These are phyloP conservation scores for Carcharodon carcharias DNA, from an alignment of 2,797 vertebrate genomes.

Conservation along the genomic window DNA sequence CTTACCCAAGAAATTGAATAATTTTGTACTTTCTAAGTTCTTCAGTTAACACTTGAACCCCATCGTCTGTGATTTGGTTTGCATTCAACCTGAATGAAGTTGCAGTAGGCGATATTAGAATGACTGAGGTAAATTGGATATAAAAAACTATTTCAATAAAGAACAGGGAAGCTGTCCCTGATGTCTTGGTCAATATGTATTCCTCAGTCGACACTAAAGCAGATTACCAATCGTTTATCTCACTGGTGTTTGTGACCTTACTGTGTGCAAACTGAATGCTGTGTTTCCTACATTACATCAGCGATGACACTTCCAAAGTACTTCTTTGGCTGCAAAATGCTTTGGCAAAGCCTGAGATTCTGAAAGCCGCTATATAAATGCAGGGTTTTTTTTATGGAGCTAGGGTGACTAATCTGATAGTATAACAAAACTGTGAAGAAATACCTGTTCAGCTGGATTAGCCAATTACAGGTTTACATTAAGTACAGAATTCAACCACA, in stretches of 20 bases:
- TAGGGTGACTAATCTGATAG: background rate
- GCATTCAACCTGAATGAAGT: constrained; percentile 1
- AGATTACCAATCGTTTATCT: background rate
- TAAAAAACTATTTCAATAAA: background rate
- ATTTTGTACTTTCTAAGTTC: constrained; percentile 24
- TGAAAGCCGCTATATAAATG: background rate
- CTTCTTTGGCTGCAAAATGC: background rate
- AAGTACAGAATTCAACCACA: background rate
- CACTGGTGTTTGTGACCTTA: background rate
- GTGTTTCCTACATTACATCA: background rate
- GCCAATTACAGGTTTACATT: background rate
- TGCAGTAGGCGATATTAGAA: background rate
- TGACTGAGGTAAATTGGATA: background rate
- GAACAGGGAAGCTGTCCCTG: background rate
- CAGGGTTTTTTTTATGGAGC: background rate
- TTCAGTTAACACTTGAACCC: constrained; percentile 24
- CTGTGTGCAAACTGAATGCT: background rate
- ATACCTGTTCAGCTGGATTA: background rate
- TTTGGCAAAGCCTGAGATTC: background rate
- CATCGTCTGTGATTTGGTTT: constrained; percentile 30
- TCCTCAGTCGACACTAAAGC: background rate
- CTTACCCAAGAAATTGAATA: constrained; percentile 30
- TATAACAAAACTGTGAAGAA: background rate
- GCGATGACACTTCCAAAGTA: background rate
- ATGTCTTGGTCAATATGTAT: background rate